A percentile compares a stretch with the other conserved stretches of the same genome.
Evolutionary conservation across 1,140 invertebrate species (phyloP).

Genomic region (Olivierus martensii): DNA sequence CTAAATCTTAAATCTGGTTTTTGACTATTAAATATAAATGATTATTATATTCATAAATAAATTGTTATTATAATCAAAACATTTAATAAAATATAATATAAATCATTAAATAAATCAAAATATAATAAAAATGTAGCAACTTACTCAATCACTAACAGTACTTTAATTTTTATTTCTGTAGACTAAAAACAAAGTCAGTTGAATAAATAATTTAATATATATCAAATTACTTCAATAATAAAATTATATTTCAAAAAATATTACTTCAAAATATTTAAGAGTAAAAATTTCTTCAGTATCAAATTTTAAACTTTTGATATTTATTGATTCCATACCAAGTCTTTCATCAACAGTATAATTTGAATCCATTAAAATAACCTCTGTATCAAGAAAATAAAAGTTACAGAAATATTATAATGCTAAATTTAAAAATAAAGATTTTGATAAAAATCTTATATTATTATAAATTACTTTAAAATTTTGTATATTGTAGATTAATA

Average conservation of each 20-base stretch:
- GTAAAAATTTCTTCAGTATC: constrained; percentile 18
- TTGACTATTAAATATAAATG: constrained; percentile 13
- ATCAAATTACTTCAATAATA: too few species aligned
- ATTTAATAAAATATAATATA: too few species aligned
- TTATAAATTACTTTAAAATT: background rate
- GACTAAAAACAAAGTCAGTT: constrained; percentile 18
- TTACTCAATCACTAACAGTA: constrained; percentile 23
- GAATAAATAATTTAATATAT: too few species aligned
- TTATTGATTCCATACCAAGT: constrained; percentile 21
- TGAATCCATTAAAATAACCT: constrained; percentile 26
- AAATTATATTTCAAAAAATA: background rate
- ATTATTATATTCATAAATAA: too few species aligned
- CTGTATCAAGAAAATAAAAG: constrained; percentile 11
- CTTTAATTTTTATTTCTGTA: constrained; percentile 19
- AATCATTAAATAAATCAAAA: constrained; percentile 1
- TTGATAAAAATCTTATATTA: background rate
- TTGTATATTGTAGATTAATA: background rate
- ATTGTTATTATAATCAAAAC: too few species aligned
- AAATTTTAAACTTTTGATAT: constrained; percentile 17
- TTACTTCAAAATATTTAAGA: constrained; percentile 20
- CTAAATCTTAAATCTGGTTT: constrained; percentile 26
- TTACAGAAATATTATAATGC: background rate
- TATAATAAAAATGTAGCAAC: constrained; percentile 6
- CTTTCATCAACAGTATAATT: constrained; percentile 25
- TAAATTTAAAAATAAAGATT: background rate